Evolutionary conservation across 2,113 vertebrate species (phyloP).

Genomic region (Atractosteus spatula): DNA sequence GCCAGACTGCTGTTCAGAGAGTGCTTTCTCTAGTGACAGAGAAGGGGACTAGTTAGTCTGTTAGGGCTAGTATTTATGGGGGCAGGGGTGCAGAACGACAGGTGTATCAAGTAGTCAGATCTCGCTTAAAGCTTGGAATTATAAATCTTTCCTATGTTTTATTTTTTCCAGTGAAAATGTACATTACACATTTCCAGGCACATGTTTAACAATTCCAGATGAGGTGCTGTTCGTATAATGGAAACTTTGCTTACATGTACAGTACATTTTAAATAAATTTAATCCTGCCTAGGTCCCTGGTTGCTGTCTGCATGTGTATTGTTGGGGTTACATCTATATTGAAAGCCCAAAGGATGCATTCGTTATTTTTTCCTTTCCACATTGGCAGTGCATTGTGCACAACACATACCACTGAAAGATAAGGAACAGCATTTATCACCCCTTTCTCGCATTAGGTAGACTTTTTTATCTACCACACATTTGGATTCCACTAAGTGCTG

Average conservation of each 20-base stretch:
- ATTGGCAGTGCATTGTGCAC: no score
- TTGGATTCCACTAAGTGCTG: no score
- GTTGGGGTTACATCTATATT: background rate
- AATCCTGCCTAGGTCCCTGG: background rate
- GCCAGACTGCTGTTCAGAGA: no score
- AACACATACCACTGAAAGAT: no score
- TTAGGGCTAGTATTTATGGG: conserved; percentile 9
- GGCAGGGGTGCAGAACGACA: background rate
- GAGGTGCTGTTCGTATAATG: conserved; percentile 15
- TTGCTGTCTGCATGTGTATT: background rate
- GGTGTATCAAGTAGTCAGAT: background rate
- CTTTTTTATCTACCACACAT: no score
- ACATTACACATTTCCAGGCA: conserved; percentile 4
- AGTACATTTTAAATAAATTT: conserved; percentile 2
- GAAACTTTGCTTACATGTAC: conserved; percentile 10
- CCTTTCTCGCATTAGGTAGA: no score
- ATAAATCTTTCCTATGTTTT: background rate
- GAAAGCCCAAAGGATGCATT: no score
- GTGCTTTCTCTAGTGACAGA: no score
- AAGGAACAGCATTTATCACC: no score
- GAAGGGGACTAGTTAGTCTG: background rate
- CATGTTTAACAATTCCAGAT: conserved; percentile 9
- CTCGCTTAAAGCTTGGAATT: background rate
- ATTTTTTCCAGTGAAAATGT: conserved; percentile 9
- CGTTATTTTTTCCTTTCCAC: no score